Base-by-base conservation (phyloP, 2,113 vertebrate genomes). In the Chauna torquata region DNA sequence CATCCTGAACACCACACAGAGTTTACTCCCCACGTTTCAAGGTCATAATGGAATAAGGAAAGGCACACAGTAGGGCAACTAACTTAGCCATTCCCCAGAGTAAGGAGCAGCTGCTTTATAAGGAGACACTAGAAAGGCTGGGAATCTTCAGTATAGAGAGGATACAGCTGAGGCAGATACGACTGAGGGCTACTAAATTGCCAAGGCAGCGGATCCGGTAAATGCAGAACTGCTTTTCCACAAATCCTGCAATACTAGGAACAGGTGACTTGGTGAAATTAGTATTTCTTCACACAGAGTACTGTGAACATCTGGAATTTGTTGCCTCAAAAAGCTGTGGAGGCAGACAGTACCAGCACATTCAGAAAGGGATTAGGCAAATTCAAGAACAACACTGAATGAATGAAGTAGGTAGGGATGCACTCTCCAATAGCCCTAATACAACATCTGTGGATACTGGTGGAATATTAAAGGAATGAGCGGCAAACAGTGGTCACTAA, bases 151-250 rank as follows among this genome's bases (percentile, higher is more conserved):
- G 14, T 57, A 54, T 49, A 52, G 61, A 74, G 45, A 87, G 38
- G 38, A 66, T 11, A 27, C 4, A 20, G 25, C 15, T 47, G 27
- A 23, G 28, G 5, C 7, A 2, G 16, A 22, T 44, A 47, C 4
- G 24, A 50, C 28, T 55, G n/a, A 79, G 54, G 16, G 30, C 44
- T 59, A 74, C 44, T 40, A 81, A 76, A 91, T 20, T 57, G 28
- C 6, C 2, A 90, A 82, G 34, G 36, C 30, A 86, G 52, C 0
- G 0, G 18, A 50, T n/a, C 9, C 1, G 1, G 50, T 27, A 38
- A 88, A 88, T 8, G 23, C 20, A 79, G 32, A 82, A 40, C 5
- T 57, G 32, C 13, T 88, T 70, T 76, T 75, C 45, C 42, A 66
- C 10, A 74, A 87, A 62, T 58, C 18, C 59, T 62, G 49, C 38